These are phyloP conservation scores for Synergus umbraculus DNA, from an alignment of 2,888 invertebrate species.

Conservation along the genomic window DNA sequence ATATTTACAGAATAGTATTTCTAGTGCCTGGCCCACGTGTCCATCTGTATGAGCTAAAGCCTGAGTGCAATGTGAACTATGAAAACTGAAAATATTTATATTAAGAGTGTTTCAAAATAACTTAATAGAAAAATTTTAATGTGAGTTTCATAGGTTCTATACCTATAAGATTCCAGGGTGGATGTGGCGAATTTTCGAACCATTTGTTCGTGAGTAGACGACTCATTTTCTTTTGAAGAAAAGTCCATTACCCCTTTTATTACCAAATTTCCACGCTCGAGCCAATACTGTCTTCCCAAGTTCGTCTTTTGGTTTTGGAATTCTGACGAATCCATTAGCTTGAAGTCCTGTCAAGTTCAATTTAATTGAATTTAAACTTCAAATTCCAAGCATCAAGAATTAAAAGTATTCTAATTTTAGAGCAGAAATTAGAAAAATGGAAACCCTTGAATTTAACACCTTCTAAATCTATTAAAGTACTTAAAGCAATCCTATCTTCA, in stretches of 20 bases:
- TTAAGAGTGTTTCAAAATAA: constrained; percentile 27
- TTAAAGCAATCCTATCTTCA: too few relatives aligned
- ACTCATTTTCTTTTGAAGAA: constrained; percentile 80
- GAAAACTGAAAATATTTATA: constrained; percentile 81
- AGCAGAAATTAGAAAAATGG: not conserved
- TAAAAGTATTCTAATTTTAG: too few relatives aligned
- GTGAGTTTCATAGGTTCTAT: constrained; percentile 42
- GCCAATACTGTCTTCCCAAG: constrained; percentile 86
- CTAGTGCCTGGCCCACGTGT: constrained; percentile 85
- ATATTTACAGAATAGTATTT: constrained; percentile 86
- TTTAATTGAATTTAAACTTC: not conserved
- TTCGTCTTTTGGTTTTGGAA: constrained; percentile 84
- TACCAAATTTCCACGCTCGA: constrained; percentile 86
- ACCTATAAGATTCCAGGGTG: constrained; percentile 84
- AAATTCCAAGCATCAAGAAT: not conserved
- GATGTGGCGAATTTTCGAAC: constrained; percentile 85
- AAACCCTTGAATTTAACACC: not conserved
- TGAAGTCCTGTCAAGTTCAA: constrained; percentile 76
- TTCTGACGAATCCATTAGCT: constrained; percentile 76
- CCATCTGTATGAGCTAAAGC: constrained; percentile 84
- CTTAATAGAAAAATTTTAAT: constrained; percentile 39
- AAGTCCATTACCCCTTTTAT: constrained; percentile 86
- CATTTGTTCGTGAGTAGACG: constrained; percentile 82
- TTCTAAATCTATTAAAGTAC: not conserved
- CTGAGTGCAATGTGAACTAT: constrained; percentile 86